phyloP scores from a whole-genome alignment of 2,888 invertebrate species.

The Sesamia inferens region DNA sequence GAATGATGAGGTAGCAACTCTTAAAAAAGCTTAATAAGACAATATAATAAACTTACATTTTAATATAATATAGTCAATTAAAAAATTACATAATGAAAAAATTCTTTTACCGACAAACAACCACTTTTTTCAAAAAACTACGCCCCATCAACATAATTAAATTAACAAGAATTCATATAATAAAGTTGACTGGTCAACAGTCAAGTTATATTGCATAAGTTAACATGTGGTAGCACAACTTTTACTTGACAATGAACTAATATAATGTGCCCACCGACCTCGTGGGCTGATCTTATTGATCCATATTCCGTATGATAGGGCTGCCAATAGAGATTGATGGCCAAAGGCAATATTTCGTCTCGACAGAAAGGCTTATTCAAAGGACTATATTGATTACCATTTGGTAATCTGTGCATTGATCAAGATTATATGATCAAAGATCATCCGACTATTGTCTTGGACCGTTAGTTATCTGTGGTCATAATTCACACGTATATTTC shows the following conservation, averaged over 20 bases:
- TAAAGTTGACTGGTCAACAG: slow-evolving; percentile 48
- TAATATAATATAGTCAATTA: not conserved
- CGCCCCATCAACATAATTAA: slow-evolving; percentile 6
- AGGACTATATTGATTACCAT: not conserved
- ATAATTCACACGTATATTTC: not conserved
- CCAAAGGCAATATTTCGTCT: not conserved
- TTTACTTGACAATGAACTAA: slow-evolving; percentile 82
- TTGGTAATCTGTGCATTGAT: not conserved
- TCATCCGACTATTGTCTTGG: not conserved
- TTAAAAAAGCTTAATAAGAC: not conserved
- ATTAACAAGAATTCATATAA: not conserved
- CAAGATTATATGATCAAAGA: not conserved
- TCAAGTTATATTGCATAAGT: slow-evolving; percentile 59
- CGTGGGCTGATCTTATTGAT: slow-evolving; percentile 62
- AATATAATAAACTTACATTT: not conserved
- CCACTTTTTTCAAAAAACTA: slow-evolving; percentile 2
- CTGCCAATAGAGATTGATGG: slow-evolving; percentile 32
- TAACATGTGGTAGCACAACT: slow-evolving; percentile 66
- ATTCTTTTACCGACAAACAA: not conserved
- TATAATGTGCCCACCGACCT: slow-evolving; percentile 68
- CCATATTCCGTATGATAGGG: slow-evolving; percentile 55
- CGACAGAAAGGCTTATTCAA: not conserved
- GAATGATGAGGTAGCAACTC: not conserved
- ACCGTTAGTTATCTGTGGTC: not conserved
- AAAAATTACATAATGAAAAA: not conserved